phyloP scores from a whole-genome alignment of 2,888 invertebrate genomes.

The Autographa pulchrina region DNA sequence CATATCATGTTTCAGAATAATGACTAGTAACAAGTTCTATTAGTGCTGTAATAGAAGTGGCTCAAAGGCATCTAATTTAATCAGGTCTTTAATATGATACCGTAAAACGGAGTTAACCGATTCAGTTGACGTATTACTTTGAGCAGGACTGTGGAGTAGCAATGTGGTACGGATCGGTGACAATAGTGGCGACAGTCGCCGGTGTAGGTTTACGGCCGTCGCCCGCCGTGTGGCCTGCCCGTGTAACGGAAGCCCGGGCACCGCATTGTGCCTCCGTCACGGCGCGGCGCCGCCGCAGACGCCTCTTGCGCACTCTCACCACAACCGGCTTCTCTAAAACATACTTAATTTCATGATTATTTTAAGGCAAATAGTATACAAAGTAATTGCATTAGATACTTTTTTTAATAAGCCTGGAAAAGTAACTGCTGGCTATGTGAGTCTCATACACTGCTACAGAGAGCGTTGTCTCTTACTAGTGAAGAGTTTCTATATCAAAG shows the following conservation, averaged over 20 bases:
- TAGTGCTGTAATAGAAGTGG: background rate
- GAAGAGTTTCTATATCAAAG: background rate
- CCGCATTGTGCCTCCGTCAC: constrained; percentile 71
- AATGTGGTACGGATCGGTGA: constrained; percentile 54
- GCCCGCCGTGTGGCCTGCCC: constrained; percentile 43
- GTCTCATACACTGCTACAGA: background rate
- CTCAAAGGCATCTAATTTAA: background rate
- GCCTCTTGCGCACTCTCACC: constrained; percentile 58
- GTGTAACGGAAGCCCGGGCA: constrained; percentile 72
- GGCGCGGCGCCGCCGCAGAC: constrained; percentile 56
- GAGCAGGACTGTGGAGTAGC: constrained; percentile 36
- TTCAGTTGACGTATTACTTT: constrained; percentile 34
- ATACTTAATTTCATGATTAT: background rate
- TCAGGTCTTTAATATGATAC: background rate
- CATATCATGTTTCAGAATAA: background rate
- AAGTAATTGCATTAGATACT: background rate
- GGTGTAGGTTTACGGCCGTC: constrained; percentile 74
- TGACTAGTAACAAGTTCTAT: background rate
- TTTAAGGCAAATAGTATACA: background rate
- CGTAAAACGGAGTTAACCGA: constrained; percentile 17
- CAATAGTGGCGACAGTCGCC: constrained; percentile 61
- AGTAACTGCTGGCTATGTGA: background rate
- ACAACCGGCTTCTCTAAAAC: constrained; percentile 35
- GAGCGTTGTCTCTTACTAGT: background rate
- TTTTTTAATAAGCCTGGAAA: background rate